Base-by-base conservation (phyloP, 2,888 invertebrate species). In the Melanostoma scalare region DNA sequence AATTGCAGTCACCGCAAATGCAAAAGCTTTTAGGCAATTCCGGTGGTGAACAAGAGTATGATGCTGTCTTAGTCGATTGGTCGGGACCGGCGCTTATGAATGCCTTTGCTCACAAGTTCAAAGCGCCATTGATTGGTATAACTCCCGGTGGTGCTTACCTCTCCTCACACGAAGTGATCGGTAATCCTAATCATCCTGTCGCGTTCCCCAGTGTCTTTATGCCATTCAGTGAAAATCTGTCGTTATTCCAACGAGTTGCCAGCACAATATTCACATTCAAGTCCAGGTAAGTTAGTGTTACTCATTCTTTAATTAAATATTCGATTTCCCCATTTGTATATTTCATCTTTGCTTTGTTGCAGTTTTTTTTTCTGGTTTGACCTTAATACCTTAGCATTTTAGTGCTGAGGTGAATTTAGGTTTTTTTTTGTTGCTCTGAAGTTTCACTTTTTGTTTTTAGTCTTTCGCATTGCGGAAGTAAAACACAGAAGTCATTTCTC, bases 1-100 rank as follows among this genome's bases (percentile, higher is more conserved):
- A 88, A 61, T 55, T 89, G 8, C 86, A 86, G 68, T 86, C 86
- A 10, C 84, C 87, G 31, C 87, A 88, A 86, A 85, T 90, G 20
- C 86, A 88, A 79, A 40, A 85, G 10, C 60, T 89, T 2, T 72
- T 89, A 3, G 52, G 53, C 6, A 55, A 63, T 48, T 20, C 20
- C 20, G 20, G 20, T 1, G 1, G 82, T 31, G 56, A 92, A 74
- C 91, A 91, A 0, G 91, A 91, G 38, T 94, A 94, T 85, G 94
- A 94, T 88, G 87, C 93, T 40, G 92, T 94, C 0, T 89, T 94
- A 46, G 91, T 92, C 3, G 94, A 94, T 88, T 91, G 92, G n/a
- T 90, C 93, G 5, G 89, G 92, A 3, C 86, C 87, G n/a, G 93
- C 93, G 0, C 68, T 92, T 0, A 87, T 92, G 46, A 92, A 92